Base-by-base conservation (phyloP, 1,140 invertebrate species). In the Vanessa atalanta region DNA sequence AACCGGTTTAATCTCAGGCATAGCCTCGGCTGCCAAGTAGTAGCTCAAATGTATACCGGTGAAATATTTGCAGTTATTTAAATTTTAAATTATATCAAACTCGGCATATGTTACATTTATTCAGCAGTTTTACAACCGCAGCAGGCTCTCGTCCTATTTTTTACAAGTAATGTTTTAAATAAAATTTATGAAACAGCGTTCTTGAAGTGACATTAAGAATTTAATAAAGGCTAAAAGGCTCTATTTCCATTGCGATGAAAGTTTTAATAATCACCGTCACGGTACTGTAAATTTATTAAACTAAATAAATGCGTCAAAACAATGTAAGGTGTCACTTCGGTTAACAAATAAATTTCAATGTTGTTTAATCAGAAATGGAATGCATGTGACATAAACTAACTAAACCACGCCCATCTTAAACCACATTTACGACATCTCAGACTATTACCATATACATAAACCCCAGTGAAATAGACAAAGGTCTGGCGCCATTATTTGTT, bases 371-470 rank as follows among this genome's bases (percentile, higher is more conserved):
- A 57, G 8, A 26, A 57, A 61, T 61, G 23, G 26, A 50, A 66
- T 51, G 65, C 65, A 68, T 68, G 69, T 68, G 65, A 63, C 37
- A 69, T 74, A 74, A 74, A 74, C 53, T 73, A 47, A 76, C 37
- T 73, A 37, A 76, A 67, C 69, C 57, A 67, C 65, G 69, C 74
- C 63, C 70, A 65, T 76, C 74, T 76, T 64, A 26, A 71, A 66
- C 48, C 57, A 47, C 78, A 64, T 80, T 83, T 80, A 83, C 79
- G 64, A 83, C 77, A 55, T 78, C 74, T 77, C 57, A 76, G 73
- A 64, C 72, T 72, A 84, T 81, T 81, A 84, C 78, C 77, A 79
- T 75, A 53, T 73, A 75, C 77, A 81, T 81, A 81, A 82, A 82
- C 73, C 7, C 57, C 70, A 68, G 65, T 81, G 81, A 75, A 73